Percentiles rank a stretch among this genome's conserved stretches.
These are phyloP conservation scores for Peromyscus californicus DNA, from an alignment of 2,113 vertebrate species.

Conservation along the genomic window DNA sequence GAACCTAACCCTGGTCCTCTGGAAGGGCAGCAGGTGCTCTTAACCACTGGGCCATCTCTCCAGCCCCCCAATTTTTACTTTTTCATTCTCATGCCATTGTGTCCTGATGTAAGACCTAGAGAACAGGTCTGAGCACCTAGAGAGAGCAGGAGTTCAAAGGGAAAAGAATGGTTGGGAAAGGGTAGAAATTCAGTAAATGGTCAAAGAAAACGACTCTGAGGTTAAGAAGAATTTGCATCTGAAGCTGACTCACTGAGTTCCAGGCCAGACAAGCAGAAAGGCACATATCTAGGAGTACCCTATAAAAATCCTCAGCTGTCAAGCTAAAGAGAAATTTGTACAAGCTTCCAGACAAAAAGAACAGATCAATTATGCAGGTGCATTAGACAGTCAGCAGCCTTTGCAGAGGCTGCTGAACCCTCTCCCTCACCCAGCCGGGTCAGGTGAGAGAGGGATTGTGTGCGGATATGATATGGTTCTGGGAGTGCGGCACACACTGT, in stretches of 20 bases:
- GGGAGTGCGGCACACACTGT: neutral
- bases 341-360: constrained; percentile 32
- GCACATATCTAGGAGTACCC: neutral
- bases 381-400: neutral
- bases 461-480: neutral
- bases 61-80: neutral
- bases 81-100: neutral
- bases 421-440: neutral
- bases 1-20: neutral
- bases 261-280: neutral
- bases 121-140: neutral
- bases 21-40: neutral
- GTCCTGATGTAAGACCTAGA: neutral
- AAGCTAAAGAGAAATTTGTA: constrained; percentile 4
- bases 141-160: constrained; percentile 13
- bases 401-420: neutral
- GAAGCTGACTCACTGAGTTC: constrained; percentile 25
- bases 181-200: constrained; percentile 18
- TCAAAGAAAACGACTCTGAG: neutral
- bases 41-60: neutral
- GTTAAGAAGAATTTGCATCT: neutral
- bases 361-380: neutral
- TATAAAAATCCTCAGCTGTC: neutral
- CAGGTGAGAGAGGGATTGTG: neutral
- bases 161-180: neutral